Evolutionary conservation across 1,140 invertebrate genomes (phyloP), one percentile per base, ranked within the genome.

Genomic region (Eciton burchellii): DNA sequence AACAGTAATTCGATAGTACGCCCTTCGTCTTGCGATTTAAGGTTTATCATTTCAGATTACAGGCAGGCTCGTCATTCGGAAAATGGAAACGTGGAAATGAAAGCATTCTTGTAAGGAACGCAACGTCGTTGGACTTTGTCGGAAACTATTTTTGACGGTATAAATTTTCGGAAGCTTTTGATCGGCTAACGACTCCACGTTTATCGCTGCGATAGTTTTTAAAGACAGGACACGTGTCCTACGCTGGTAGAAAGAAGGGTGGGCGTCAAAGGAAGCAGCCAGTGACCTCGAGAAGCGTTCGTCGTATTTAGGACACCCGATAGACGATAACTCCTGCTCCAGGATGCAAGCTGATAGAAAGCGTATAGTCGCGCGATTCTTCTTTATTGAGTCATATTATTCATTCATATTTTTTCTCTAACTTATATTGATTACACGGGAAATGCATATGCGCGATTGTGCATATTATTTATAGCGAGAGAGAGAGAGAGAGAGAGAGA

Each of bases 251-350:
- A 16, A 52, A 62, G 6, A 52, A 65, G 59, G 74, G 90, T 92
- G 89, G 92, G 91, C 91, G 92, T 93, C 47, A 91, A 90, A 93
- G 93, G 92, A 88, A 93, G 89, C 89, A 92, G 89, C 88, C 86
- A 92, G 89, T 89, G 92, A 92, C 92, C 92, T 93, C 92, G 91
- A 87, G 84, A 91, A 90, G 76, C 81, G 84, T 86, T 85, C 87
- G 83, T 87, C 85, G 83, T 91, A 93, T 93, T 93, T 93, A 93
- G 93, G 92, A 91, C 92, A 92, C 88, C 87, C 90, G 92, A 93
- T 93, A 92, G 82, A 88, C 62, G 90, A 90, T 90, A 89, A 85
- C 85, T 83, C n/a, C 62, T 84, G 88, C 85, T 91, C 90, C 92
- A 93, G 92, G 92, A 93, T 93, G 92, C 89, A 82, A 88, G 82